Evolutionary conservation across 2,888 invertebrate genomes (phyloP).

Genomic region (Pyrocoelia pectoralis): DNA sequence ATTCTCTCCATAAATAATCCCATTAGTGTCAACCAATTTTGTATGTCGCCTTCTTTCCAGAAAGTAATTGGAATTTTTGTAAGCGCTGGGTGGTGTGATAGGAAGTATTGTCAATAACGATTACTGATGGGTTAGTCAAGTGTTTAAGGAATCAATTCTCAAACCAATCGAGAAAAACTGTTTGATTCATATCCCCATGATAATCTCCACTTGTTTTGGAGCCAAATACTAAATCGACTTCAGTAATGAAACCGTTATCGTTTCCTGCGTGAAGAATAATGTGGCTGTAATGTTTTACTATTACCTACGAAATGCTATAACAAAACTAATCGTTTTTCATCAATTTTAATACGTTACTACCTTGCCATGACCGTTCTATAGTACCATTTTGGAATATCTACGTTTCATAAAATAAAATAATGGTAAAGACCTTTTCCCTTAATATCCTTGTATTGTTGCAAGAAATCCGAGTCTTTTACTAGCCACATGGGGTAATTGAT

Average conservation of each 20-base stretch:
- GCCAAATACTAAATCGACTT: neutral
- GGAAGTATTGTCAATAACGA: neutral
- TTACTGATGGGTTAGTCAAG: neutral
- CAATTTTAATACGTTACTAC: no score
- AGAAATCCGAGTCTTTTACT: neutral
- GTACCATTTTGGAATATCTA: no score
- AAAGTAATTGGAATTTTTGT: neutral
- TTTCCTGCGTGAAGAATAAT: neutral
- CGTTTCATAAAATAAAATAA: neutral
- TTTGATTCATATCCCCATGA: neutral
- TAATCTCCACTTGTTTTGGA: neutral
- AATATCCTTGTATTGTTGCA: neutral
- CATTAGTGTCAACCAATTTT: neutral
- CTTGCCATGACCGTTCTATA: no score
- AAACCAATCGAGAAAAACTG: neutral
- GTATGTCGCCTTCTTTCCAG: neutral
- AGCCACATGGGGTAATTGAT: slow-evolving; percentile 2
- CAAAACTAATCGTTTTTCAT: no score
- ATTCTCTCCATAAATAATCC: no score
- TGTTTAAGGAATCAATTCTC: neutral
- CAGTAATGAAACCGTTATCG: neutral
- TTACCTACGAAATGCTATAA: no score
- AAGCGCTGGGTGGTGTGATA: neutral
- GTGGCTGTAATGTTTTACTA: no score
- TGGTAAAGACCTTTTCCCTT: neutral